phyloP scores from a whole-genome alignment of 2,113 vertebrate species.

The Colistium nudipinnis region DNA sequence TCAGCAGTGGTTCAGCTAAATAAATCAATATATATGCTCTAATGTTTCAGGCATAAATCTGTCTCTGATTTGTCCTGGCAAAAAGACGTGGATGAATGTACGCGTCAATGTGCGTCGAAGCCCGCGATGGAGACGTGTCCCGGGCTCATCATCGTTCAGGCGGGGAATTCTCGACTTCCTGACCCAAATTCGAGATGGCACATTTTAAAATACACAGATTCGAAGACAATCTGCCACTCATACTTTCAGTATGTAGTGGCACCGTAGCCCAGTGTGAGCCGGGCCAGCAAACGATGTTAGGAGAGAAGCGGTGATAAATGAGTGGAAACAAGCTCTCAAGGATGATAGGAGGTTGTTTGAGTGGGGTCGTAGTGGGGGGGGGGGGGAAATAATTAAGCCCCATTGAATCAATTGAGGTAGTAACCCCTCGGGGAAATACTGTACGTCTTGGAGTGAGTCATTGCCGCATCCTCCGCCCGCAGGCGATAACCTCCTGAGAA shows the following conservation, averaged over 20 bases:
- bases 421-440: conserved; percentile 44
- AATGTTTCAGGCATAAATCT: conserved; percentile 58
- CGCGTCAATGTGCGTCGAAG: conserved; percentile 10
- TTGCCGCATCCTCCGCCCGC: conserved; percentile 44
- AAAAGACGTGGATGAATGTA: conserved; percentile 26
- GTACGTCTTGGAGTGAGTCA: conserved; percentile 46
- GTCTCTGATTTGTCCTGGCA: conserved; percentile 58
- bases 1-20: conserved; percentile 42
- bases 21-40: conserved; percentile 61
- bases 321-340: conserved; percentile 33
- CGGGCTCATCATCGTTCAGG: conserved; percentile 65
- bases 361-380: conserved; percentile 24
- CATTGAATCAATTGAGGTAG: conserved; percentile 60
- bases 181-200: conserved; percentile 72
- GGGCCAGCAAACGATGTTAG: conserved; percentile 18
- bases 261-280: neutral
- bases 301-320: conserved; percentile 25
- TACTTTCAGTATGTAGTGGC: conserved; percentile 11
- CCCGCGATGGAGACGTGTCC: conserved; percentile 39
- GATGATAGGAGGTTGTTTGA: conserved; percentile 30
- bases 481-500: conserved; percentile 44
- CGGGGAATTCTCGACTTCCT: conserved; percentile 50
- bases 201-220: conserved; percentile 62
- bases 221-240: conserved; percentile 47
- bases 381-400: neutral